phyloP scores from a whole-genome alignment of 2,113 vertebrate species.

The Lasiurus borealis region DNA sequence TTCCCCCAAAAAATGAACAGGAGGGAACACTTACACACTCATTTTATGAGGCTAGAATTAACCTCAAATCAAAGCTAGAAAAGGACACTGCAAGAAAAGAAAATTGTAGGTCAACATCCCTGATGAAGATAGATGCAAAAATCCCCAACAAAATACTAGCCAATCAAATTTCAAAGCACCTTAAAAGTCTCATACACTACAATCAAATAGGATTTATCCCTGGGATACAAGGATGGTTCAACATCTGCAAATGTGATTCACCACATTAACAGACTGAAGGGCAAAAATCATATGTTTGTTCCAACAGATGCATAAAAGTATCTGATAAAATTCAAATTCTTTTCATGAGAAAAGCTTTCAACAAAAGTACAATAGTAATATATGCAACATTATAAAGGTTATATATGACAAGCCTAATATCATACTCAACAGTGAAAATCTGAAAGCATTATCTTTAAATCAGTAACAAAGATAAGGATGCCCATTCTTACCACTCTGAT shows the following conservation, averaged over 20 bases:
- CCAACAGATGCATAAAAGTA: not conserved
- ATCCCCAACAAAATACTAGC: slow-evolving; percentile 1
- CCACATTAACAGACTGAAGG: not conserved
- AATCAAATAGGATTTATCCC: not conserved
- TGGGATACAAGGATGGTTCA: not conserved
- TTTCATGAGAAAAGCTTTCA: not conserved
- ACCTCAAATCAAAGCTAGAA: not conserved
- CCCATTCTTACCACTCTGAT: not conserved
- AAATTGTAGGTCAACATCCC: not conserved
- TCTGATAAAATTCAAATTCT: not conserved
- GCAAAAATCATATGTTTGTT: not conserved
- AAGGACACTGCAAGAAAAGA: not conserved
- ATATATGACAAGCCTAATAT: not conserved
- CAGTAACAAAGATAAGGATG: not conserved
- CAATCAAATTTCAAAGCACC: not conserved
- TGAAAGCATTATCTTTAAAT: not conserved
- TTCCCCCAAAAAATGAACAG: not conserved
- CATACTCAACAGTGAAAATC: slow-evolving; percentile 1
- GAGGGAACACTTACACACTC: not conserved
- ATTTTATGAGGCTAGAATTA: not conserved
- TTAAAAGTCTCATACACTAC: not conserved
- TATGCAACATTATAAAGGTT: not conserved
- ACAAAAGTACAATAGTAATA: not conserved
- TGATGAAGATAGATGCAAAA: slow-evolving; percentile 2
- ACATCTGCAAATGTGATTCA: not conserved